A percentile compares a stretch with the other conserved stretches of the same genome.
Conservation (phyloP, 2,113 vertebrate genomes). For the Alligator sinensis region DNA sequence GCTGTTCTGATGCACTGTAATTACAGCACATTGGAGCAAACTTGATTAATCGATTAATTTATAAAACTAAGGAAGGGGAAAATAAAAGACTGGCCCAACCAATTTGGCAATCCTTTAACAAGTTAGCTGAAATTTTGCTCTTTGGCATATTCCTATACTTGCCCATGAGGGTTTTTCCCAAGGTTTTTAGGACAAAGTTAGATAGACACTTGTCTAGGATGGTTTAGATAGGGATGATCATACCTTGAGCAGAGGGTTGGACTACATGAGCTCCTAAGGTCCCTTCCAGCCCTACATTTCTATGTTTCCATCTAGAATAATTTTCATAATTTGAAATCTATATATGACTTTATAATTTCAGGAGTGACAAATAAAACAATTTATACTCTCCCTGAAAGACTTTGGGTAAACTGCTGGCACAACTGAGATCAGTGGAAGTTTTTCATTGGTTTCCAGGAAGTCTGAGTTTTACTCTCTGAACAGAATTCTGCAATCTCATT, state of each 20-base stretch:
- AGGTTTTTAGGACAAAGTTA: no score
- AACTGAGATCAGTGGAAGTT: neutral
- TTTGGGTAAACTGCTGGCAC: neutral
- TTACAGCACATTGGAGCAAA: no score
- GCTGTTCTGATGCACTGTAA: no score
- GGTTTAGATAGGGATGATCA: no score
- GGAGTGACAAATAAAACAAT: neutral
- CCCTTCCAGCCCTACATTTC: neutral
- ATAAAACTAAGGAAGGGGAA: neutral
- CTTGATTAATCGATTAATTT: neutral
- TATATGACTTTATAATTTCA: neutral
- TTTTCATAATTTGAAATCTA: neutral
- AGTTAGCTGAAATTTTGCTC: neutral
- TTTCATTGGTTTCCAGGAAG: slow-evolving; percentile 11
- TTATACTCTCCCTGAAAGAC: neutral
- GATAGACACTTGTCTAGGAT: no score
- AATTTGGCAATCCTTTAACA: neutral
- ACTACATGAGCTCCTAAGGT: no score
- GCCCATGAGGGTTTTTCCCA: no score
- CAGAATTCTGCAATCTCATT: slow-evolving; percentile 18
- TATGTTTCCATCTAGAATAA: neutral
- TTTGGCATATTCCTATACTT: neutral
- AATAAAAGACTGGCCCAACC: no score
- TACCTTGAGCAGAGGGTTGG: no score
- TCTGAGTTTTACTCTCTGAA: slow-evolving; percentile 5